A percentile compares a stretch with the other conserved stretches of the same genome.
Evolutionary conservation across 2,888 invertebrate species (phyloP).

Genomic region (Myopa tessellatipennis): DNA sequence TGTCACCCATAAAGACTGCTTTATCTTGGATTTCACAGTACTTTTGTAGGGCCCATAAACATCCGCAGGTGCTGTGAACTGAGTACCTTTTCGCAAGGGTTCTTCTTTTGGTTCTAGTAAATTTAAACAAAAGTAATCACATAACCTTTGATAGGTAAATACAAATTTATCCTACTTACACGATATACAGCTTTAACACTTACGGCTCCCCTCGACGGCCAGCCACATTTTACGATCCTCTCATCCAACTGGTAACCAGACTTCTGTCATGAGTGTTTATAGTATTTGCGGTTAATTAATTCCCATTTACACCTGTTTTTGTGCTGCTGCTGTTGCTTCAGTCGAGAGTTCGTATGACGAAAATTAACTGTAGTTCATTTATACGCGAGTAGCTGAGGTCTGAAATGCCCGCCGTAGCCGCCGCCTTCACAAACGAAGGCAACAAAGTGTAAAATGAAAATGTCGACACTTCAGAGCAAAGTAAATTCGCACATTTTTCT

Average conservation of each 20-base stretch:
- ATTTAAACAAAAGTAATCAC: too few species aligned
- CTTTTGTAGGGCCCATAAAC: too few species aligned
- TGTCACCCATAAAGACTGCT: too few species aligned
- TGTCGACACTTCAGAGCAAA: constrained; percentile 50
- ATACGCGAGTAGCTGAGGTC: constrained; percentile 31
- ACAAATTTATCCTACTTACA: too few species aligned
- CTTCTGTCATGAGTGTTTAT: constrained; percentile 55
- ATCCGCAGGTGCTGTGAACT: too few species aligned
- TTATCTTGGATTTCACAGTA: too few species aligned
- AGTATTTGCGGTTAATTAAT: constrained; percentile 67
- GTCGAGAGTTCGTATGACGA: constrained; percentile 56
- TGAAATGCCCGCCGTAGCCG: background rate
- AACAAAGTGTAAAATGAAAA: constrained; percentile 53
- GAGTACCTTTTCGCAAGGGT: too few species aligned
- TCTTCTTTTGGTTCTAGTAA: too few species aligned
- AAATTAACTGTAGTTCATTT: constrained; percentile 55
- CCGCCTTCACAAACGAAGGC: constrained; percentile 37
- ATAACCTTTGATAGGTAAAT: too few species aligned
- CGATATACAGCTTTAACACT: too few species aligned
- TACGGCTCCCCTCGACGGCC: too few species aligned
- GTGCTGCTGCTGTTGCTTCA: constrained; percentile 44
- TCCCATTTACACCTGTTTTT: constrained; percentile 66
- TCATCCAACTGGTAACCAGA: background rate
- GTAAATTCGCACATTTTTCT: constrained; percentile 52
- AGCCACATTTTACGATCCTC: too few species aligned